A percentile compares a stretch with the other conserved stretches of the same genome.
These are phyloP conservation scores for Acanthoscelides obtectus DNA, from an alignment of 2,888 invertebrate genomes.

Conservation along the genomic window DNA sequence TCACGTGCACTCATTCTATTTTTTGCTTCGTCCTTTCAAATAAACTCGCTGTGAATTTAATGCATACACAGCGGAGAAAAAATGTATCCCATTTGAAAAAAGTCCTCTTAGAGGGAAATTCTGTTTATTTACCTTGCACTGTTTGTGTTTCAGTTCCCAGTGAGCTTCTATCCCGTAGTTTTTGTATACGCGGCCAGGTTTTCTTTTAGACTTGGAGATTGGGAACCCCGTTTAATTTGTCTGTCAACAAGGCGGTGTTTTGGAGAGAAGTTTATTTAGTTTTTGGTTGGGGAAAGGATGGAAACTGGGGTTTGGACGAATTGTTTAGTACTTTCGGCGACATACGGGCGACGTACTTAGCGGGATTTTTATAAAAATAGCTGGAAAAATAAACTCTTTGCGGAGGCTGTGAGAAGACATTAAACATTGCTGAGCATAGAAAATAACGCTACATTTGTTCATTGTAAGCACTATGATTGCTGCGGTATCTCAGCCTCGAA, in stretches of 20 bases:
- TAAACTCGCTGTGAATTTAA: not conserved
- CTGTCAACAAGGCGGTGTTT: not conserved
- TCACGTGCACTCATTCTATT: not conserved
- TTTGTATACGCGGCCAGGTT: not conserved
- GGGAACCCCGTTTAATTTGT: not conserved
- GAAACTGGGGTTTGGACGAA: not conserved
- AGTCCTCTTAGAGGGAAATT: not conserved
- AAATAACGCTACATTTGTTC: too few relatives aligned
- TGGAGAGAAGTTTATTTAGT: not conserved
- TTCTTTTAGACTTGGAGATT: not conserved
- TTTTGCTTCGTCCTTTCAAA: not conserved
- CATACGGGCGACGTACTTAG: not conserved
- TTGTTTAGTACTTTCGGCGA: not conserved
- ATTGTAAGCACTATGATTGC: too few relatives aligned
- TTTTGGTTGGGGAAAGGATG: not conserved
- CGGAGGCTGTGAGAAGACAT: not conserved
- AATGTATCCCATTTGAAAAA: not conserved
- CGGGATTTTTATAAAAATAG: not conserved
- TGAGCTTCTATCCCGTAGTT: not conserved
- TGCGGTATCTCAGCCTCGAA: too few relatives aligned
- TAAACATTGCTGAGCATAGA: too few relatives aligned
- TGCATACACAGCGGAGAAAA: not conserved
- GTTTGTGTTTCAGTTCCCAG: not conserved
- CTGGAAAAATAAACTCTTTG: not conserved
- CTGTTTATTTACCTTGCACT: not conserved